Conservation (phyloP, 2,797 vertebrate genomes). For the Tragopan temminckii region DNA sequence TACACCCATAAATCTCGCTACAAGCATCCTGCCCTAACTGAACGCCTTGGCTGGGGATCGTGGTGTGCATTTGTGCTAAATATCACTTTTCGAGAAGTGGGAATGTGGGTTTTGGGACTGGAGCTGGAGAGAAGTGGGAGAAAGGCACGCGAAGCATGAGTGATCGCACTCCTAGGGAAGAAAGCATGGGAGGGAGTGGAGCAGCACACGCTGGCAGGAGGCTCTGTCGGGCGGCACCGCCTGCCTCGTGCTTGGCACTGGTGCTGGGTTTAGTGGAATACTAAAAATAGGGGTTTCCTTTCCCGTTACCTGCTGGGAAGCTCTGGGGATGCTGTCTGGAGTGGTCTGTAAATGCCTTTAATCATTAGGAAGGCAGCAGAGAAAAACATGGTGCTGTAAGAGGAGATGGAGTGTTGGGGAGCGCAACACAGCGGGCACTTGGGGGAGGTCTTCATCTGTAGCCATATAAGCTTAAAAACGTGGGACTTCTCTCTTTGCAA, state of each 20-base stretch:
- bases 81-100: neutral
- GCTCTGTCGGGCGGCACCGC: neutral
- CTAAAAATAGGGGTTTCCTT: neutral
- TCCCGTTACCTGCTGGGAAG: neutral
- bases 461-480: neutral
- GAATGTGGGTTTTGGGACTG: neutral
- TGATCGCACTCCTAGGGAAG: neutral
- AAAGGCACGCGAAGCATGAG: neutral
- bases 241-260: neutral
- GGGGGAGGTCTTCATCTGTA: neutral
- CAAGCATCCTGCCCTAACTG: neutral
- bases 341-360: neutral
- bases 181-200: neutral
- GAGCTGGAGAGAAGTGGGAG: neutral
- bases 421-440: neutral
- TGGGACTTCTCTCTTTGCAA: neutral
- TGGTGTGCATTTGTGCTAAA: neutral
- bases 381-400: neutral
- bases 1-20: neutral
- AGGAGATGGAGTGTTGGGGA: neutral
- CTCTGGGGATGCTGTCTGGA: neutral
- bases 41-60: neutral
- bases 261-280: neutral
- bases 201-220: neutral
- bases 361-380: neutral